A percentile compares a stretch with the other conserved stretches of the same genome.
phyloP scores from a whole-genome alignment of 2,888 invertebrate species.

The Allophyes oxyacanthae region DNA sequence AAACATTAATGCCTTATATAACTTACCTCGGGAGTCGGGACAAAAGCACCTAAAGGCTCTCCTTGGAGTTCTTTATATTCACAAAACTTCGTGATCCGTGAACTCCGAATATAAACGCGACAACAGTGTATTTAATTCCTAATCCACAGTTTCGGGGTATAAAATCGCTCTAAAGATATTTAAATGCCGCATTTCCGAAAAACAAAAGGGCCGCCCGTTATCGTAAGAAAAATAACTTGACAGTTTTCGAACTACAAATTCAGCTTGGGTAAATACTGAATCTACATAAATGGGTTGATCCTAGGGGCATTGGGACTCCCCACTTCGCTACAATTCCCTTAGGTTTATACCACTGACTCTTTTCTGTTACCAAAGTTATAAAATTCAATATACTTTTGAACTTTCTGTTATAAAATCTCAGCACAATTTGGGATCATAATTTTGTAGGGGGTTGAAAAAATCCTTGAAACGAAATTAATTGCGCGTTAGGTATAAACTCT shows the following conservation, averaged over 20 bases:
- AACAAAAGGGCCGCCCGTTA: constrained; percentile 23
- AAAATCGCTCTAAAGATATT: constrained; percentile 9
- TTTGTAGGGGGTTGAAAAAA: neutral
- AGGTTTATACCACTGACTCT: constrained; percentile 9
- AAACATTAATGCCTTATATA: too few species aligned
- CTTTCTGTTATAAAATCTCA: constrained; percentile 4
- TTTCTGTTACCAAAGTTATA: constrained; percentile 7
- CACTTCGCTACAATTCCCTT: constrained; percentile 16
- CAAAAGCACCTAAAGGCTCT: too few species aligned
- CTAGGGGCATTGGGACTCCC: constrained; percentile 16
- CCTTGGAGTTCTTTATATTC: too few species aligned
- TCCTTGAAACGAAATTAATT: neutral
- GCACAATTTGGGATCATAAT: neutral
- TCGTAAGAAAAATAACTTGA: constrained; percentile 31
- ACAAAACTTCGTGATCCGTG: too few species aligned
- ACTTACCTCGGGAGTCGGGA: too few species aligned
- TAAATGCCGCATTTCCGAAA: constrained; percentile 7
- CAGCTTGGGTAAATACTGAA: constrained; percentile 40
- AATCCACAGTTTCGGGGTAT: neutral
- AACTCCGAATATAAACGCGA: too few species aligned
- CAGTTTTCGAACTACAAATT: constrained; percentile 30
- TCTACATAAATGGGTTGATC: constrained; percentile 49
- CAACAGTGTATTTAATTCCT: neutral
- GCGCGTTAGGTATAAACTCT: too few species aligned
- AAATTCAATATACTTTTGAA: constrained; percentile 4